A percentile compares a stretch with the other conserved stretches of the same genome.
phyloP scores from a whole-genome alignment of 1,140 invertebrate genomes.

The Uloborus diversus region DNA sequence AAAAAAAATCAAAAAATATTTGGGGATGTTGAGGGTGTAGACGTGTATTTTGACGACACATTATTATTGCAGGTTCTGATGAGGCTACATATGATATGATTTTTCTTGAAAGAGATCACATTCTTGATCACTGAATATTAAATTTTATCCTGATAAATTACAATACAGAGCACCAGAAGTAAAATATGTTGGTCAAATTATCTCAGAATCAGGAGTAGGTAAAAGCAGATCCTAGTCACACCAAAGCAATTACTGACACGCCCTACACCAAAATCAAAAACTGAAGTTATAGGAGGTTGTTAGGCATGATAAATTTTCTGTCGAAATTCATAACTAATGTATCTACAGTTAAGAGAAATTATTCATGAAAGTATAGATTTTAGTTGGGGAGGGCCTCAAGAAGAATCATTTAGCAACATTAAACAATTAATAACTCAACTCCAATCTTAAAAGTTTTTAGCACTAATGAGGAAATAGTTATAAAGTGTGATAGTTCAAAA shows the following conservation, averaged over 20 bases:
- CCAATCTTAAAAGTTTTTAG: constrained; percentile 18
- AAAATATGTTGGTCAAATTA: constrained; percentile 45
- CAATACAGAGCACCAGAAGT: constrained; percentile 39
- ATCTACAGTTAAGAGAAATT: constrained; percentile 6
- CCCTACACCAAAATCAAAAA: constrained; percentile 28
- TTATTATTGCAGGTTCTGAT: constrained; percentile 15
- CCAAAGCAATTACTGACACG: constrained; percentile 32
- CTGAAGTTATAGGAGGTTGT: constrained; percentile 8
- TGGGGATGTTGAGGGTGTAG: constrained; percentile 15
- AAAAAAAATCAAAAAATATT: constrained; percentile 33
- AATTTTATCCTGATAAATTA: constrained; percentile 34
- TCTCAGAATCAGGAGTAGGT: constrained; percentile 27
- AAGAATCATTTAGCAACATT: constrained; percentile 18
- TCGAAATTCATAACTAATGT: constrained; percentile 30
- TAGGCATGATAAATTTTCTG: constrained; percentile 40
- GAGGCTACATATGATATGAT: constrained; percentile 4
- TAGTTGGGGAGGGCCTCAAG: not conserved
- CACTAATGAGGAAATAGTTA: not conserved
- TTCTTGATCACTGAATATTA: not conserved
- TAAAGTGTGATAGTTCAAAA: constrained; percentile 16
- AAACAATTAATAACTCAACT: constrained; percentile 31
- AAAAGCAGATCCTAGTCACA: constrained; percentile 19
- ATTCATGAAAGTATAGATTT: constrained; percentile 15
- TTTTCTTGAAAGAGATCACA: constrained; percentile 27
- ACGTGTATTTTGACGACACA: constrained; percentile 26